A percentile compares a stretch with the other conserved stretches of the same genome.
phyloP scores from a whole-genome alignment of 2,888 invertebrate species.

The Lasioglossum malachurum region DNA sequence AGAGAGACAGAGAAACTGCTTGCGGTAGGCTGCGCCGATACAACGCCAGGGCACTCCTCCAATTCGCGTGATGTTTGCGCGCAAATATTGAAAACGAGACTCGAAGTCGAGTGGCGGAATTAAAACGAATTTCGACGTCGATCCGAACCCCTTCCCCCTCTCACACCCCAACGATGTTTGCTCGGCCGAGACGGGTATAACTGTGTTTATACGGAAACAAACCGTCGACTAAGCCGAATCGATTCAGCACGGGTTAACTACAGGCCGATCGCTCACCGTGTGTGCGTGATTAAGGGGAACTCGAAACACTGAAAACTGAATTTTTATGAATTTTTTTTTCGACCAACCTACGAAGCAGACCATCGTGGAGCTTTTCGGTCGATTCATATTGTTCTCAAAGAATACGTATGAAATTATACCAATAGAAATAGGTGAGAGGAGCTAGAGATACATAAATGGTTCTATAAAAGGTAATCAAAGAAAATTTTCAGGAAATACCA shows the following conservation, averaged over 20 bases:
- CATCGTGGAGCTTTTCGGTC: neutral
- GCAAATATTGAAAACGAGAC: constrained; percentile 56
- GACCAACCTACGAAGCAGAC: neutral
- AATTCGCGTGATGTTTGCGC: constrained; percentile 42
- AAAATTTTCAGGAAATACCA: neutral
- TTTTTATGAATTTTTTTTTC: neutral
- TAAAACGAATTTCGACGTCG: constrained; percentile 49
- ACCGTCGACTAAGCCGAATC: constrained; percentile 21
- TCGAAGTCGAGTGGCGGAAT: constrained; percentile 43
- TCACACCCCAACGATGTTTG: constrained; percentile 11
- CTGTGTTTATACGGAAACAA: constrained; percentile 27
- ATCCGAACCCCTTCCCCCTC: neutral
- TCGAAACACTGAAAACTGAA: neutral
- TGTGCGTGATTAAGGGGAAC: neutral
- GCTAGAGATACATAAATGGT: too few species aligned
- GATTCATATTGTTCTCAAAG: neutral
- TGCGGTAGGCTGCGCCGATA: neutral
- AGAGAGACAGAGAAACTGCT: neutral
- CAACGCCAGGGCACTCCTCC: neutral
- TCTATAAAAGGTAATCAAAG: too few species aligned
- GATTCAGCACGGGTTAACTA: neutral
- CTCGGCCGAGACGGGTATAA: neutral
- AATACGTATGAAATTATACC: neutral
- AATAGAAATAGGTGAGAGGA: too few species aligned
- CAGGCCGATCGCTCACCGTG: neutral